Evolutionary conservation across 2,113 vertebrate genomes (phyloP).

Genomic region (Apus apus): DNA sequence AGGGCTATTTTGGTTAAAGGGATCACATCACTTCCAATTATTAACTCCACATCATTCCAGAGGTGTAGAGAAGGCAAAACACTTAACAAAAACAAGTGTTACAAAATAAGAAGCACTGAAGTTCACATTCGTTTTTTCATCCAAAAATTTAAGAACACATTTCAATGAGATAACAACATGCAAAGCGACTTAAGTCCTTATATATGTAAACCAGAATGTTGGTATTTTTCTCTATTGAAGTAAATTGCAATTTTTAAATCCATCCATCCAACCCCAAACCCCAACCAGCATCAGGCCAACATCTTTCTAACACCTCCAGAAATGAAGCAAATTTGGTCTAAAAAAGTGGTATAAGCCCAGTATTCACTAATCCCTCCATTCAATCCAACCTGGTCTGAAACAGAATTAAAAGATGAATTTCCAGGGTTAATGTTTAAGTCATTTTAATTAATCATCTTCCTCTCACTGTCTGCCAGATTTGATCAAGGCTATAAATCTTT

Average conservation of each 20-base stretch:
- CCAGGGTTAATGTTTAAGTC: neutral
- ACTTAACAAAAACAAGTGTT: neutral
- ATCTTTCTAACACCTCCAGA: neutral
- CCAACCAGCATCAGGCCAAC: neutral
- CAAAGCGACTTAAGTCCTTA: neutral
- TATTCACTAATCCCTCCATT: neutral
- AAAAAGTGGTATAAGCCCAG: neutral
- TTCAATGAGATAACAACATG: neutral
- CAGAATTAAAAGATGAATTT: neutral
- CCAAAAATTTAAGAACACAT: neutral
- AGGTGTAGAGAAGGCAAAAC: neutral
- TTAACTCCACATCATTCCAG: neutral
- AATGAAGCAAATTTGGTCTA: neutral
- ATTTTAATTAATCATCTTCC: constrained; percentile 13
- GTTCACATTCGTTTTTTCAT: neutral
- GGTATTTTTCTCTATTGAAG: neutral
- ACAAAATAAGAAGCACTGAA: no score
- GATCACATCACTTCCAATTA: neutral
- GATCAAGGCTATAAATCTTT: constrained; percentile 29
- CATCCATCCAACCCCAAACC: neutral
- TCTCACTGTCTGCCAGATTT: constrained; percentile 26
- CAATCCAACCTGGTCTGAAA: neutral
- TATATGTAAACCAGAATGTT: neutral
- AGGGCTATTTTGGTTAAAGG: neutral
- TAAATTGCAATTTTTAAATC: no score